A percentile compares a stretch with the other conserved stretches of the same genome.
Evolutionary conservation across 2,888 invertebrate genomes (phyloP).

Genomic region (Argyresthia goedartella): DNA sequence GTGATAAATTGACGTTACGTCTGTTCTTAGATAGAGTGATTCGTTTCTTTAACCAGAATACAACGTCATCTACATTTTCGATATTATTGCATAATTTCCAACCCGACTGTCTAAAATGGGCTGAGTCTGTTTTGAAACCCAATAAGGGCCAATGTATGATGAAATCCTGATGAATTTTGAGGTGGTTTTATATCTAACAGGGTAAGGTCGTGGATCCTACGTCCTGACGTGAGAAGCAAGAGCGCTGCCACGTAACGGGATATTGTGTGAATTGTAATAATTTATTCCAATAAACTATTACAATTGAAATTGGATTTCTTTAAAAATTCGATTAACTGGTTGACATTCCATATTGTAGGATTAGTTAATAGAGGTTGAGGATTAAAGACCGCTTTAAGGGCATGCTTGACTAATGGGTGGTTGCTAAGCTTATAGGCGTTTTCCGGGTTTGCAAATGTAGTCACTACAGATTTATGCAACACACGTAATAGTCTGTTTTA

Average conservation of each 20-base stretch:
- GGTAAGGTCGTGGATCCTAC: conserved; percentile 12
- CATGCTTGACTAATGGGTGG: conserved; percentile 13
- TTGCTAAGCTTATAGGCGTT: conserved; percentile 4
- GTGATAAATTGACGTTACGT: not conserved
- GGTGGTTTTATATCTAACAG: conserved; percentile 2
- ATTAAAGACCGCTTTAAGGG: conserved; percentile 11
- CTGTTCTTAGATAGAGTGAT: conserved; percentile 2
- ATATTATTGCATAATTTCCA: conserved; percentile 11
- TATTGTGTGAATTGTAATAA: conserved; percentile 5
- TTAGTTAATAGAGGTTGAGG: conserved; percentile 6
- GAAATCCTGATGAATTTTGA: not conserved
- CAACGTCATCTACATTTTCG: conserved; percentile 3
- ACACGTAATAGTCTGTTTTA: too few relatives aligned
- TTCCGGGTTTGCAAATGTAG: conserved; percentile 14
- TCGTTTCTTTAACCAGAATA: conserved; percentile 8
- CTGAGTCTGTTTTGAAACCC: conserved; percentile 15
- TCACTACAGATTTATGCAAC: conserved; percentile 19
- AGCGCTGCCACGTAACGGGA: conserved; percentile 5
- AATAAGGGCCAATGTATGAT: conserved; percentile 12
- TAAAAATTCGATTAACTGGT: conserved; percentile 2
- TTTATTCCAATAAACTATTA: too few relatives aligned
- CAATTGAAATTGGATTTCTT: not conserved
- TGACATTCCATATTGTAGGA: conserved; percentile 14
- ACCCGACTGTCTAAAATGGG: conserved; percentile 12
- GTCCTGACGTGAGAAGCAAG: conserved; percentile 11